Evolutionary conservation across 1,140 invertebrate genomes (phyloP), one percentile per base, ranked within the genome.

Genomic region (Euura lappo): DNA sequence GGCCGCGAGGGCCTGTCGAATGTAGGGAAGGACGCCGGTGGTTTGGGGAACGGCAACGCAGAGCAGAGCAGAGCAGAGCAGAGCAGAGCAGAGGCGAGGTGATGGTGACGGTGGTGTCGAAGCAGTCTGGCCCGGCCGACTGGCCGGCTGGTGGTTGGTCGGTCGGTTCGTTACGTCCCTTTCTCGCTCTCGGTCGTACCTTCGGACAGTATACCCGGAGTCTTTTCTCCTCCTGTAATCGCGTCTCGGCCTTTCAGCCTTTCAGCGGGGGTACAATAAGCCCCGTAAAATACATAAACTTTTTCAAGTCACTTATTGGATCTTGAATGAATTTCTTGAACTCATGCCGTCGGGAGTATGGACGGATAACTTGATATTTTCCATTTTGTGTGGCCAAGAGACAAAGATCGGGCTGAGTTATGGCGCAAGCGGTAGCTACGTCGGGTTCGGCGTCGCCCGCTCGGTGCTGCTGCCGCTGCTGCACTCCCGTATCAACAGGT

Each of bases 401-500:
- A 28, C 28, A 28, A 28, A 28, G 28, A 28, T 28, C 28, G 28
- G 28, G 28, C 28, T 28, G 28, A 28, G 28, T 28, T 28, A 28
- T 28, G 28, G 28, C 28, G 28, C 28, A 28, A 28, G 28, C 28
- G 28, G 28, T 28, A 28, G 28, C 28, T 28, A 28, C 28, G 28
- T 28, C 28, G 28, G 28, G 28, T 28, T 28, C 28, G 28, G 28
- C 28, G 28, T 28, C 28, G 28, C 28, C 28, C 28, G 28, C 28
- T 28, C 28, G 51, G 51, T 60, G 51, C 51, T 60, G 51, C 51
- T 60, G 51, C 51, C 51, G 51, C 51, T 76, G 79, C 74, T 76
- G 76, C 72, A 75, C 79, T 80, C 79, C 79, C 78, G 75, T 80
- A 78, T 80, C 79, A 80, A 80, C 79, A 80, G 79, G 79, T 80